These are phyloP conservation scores for Megastigmus dorsalis DNA, from an alignment of 2,888 invertebrate species.

Conservation along the genomic window DNA sequence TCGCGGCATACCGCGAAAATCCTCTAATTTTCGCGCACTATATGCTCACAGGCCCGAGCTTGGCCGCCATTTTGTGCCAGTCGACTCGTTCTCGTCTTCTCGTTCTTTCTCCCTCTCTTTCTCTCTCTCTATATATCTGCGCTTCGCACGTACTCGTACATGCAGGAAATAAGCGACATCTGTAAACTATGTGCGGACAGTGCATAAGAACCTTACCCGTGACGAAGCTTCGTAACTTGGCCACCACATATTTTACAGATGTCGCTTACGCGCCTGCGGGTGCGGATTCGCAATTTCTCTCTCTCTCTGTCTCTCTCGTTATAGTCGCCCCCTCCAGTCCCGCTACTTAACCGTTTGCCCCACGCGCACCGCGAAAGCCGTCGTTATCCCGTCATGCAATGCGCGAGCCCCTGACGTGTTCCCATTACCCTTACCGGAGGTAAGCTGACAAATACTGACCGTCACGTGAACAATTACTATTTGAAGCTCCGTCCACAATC, in stretches of 20 bases:
- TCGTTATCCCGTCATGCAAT: slow-evolving; percentile 66
- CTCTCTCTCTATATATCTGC: too few species aligned
- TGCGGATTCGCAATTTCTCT: slow-evolving; percentile 51
- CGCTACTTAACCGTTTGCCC: too few species aligned
- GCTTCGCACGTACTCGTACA: too few species aligned
- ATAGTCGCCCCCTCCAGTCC: slow-evolving; percentile 52
- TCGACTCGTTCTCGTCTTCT: slow-evolving; percentile 67
- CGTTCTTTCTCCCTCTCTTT: slow-evolving; percentile 62
- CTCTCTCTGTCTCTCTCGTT: slow-evolving; percentile 56
- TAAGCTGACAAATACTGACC: slow-evolving; percentile 29
- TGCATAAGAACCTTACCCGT: too few species aligned
- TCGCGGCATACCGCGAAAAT: slow-evolving; percentile 67
- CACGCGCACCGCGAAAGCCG: slow-evolving; percentile 42
- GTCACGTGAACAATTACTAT: background rate
- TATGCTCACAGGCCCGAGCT: slow-evolving; percentile 69
- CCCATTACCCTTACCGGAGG: background rate
- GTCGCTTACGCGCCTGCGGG: too few species aligned
- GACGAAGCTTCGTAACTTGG: too few species aligned
- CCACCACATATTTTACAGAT: too few species aligned
- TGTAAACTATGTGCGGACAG: too few species aligned
- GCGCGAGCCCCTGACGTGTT: slow-evolving; percentile 59
- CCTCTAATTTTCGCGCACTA: slow-evolving; percentile 70
- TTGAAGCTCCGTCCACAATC: too few species aligned
- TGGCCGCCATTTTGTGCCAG: slow-evolving; percentile 73
- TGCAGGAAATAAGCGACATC: too few species aligned